phyloP scores from a whole-genome alignment of 2,888 invertebrate genomes.

The Cerastoderma edule region DNA sequence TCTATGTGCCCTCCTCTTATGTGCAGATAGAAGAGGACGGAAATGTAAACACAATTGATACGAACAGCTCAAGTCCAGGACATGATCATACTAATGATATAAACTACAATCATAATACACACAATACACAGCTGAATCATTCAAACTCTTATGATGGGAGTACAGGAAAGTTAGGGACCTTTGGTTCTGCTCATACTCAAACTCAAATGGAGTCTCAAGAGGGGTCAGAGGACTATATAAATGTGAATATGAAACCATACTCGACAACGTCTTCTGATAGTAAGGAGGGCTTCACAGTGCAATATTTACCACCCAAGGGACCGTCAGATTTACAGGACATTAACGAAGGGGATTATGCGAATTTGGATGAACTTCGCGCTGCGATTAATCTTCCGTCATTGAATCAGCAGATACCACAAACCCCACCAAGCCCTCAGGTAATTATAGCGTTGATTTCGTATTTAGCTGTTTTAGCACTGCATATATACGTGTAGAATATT shows the following conservation, averaged over 20 bases:
- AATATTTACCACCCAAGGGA: constrained; percentile 32
- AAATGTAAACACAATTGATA: constrained; percentile 37
- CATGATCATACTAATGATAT: constrained; percentile 3
- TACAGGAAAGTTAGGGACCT: constrained; percentile 20
- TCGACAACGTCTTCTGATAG: not conserved
- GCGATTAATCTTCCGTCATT: constrained; percentile 52
- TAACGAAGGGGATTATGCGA: constrained; percentile 71
- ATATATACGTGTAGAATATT: too few species aligned
- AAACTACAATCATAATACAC: constrained; percentile 31
- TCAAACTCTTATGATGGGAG: constrained; percentile 22
- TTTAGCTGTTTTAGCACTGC: too few species aligned
- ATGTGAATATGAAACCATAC: not conserved
- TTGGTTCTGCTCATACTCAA: constrained; percentile 5
- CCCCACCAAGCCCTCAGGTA: constrained; percentile 39
- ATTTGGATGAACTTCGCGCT: constrained; percentile 67
- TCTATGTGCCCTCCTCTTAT: constrained; percentile 78
- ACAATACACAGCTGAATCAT: constrained; percentile 24
- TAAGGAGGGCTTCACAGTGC: constrained; percentile 29
- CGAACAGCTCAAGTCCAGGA: constrained; percentile 2
- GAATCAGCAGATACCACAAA: not conserved
- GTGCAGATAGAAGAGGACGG: constrained; percentile 63
- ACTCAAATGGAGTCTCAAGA: constrained; percentile 22
- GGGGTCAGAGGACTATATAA: constrained; percentile 9
- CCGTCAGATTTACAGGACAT: constrained; percentile 40
- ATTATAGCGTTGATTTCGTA: too few species aligned